Evolutionary conservation across 2,113 vertebrate species (phyloP).

Genomic region (Myanophis thanlyinensis): DNA sequence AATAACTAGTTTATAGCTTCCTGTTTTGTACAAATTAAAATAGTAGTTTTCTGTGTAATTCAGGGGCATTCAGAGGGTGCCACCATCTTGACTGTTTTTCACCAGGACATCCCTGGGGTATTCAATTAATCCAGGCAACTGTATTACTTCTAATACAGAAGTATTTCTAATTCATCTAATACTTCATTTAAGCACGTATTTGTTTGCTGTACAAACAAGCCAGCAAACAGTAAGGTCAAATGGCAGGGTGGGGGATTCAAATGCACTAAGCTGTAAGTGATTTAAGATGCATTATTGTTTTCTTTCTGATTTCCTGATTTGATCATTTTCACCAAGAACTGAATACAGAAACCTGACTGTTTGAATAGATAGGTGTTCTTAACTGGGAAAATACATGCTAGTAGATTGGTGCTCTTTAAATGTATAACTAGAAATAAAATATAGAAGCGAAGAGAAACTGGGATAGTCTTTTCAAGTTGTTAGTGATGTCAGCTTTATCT

Average conservation of each 20-base stretch:
- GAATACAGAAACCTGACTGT: not conserved
- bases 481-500: not conserved
- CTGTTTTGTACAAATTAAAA: not conserved
- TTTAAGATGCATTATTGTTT: not conserved
- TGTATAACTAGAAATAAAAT: not conserved
- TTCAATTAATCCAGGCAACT: not conserved
- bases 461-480: not conserved
- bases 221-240: not conserved
- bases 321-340: not conserved
- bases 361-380: not conserved
- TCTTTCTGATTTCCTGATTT: not conserved
- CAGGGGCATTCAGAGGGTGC: not conserved
- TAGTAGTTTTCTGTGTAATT: not conserved
- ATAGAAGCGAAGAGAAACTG: not conserved
- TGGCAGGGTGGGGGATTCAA: not conserved
- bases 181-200: not conserved
- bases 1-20: not conserved
- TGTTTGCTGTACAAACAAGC: not conserved
- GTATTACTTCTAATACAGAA: not conserved
- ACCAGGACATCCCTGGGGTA: not conserved
- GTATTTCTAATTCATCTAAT: too few relatives aligned
- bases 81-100: not conserved
- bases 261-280: not conserved
- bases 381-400: not conserved
- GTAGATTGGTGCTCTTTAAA: not conserved